Evolutionary conservation across 2,113 vertebrate genomes (phyloP).

Genomic region (Megatriorchis doriae): DNA sequence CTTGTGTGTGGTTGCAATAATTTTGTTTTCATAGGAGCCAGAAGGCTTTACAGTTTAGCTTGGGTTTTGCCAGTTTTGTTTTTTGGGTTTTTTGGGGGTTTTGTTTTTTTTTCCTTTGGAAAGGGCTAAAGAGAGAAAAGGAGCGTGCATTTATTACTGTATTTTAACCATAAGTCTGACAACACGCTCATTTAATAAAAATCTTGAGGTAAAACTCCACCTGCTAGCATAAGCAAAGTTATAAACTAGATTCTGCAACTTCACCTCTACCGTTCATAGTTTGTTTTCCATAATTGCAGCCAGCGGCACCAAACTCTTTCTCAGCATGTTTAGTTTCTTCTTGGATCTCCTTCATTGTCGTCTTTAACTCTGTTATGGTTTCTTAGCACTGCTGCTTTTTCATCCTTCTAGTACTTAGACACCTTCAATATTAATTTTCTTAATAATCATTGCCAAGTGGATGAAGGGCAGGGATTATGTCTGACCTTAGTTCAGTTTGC

Average conservation of each 20-base stretch:
- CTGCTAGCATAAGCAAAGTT: constrained; percentile 17
- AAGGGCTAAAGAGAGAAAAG: not conserved
- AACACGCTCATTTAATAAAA: constrained; percentile 8
- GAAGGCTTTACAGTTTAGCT: constrained; percentile 32
- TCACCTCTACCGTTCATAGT: not conserved
- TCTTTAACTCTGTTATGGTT: constrained; percentile 28
- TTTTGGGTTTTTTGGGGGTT: not conserved
- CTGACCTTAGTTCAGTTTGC: not conserved
- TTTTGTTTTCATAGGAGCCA: constrained; percentile 58
- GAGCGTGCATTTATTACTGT: not conserved
- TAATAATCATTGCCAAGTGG: not conserved
- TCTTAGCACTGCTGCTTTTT: constrained; percentile 17
- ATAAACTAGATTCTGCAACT: constrained; percentile 6
- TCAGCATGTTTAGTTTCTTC: constrained; percentile 22
- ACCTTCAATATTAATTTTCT: not conserved
- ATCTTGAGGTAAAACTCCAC: not conserved
- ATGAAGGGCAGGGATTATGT: not conserved
- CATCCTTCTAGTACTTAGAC: not conserved
- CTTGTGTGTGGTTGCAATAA: constrained; percentile 52
- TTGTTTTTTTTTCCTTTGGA: not conserved
- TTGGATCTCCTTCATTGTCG: not conserved
- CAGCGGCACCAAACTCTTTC: not conserved
- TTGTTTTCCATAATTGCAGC: constrained; percentile 45
- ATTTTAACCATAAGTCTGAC: constrained; percentile 30
- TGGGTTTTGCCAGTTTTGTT: not conserved